Conservation (phyloP, 2,113 vertebrate genomes). For the Empidonax traillii region DNA sequence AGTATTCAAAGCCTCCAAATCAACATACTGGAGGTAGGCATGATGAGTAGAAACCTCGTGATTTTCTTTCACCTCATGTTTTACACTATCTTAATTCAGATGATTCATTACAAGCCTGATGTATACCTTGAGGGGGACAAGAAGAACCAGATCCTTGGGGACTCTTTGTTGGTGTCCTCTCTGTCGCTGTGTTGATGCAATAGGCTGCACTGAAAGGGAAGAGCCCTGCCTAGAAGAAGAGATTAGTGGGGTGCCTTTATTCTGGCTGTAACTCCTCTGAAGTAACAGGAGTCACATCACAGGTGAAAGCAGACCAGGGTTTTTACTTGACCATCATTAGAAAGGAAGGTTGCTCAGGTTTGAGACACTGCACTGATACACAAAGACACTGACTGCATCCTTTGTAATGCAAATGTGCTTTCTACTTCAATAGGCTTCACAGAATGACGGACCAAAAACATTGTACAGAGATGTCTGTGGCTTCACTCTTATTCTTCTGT, state of each 20-base stretch:
- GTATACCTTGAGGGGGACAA: neutral
- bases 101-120: neutral
- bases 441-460: conserved; percentile 35
- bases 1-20: neutral
- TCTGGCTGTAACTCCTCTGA: conserved; percentile 10
- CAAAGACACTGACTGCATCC: conserved; percentile 6
- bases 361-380: neutral
- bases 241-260: neutral
- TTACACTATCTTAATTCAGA: neutral
- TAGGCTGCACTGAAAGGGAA: neutral
- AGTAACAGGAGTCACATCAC: neutral
- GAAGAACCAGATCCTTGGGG: neutral
- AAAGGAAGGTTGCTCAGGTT: conserved; percentile 33
- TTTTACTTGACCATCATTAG: conserved; percentile 27
- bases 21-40: neutral
- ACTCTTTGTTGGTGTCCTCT: neutral
- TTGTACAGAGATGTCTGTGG: conserved; percentile 36
- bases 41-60: neutral
- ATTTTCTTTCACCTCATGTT: neutral
- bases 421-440: conserved; percentile 38
- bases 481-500: neutral
- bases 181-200: neutral
- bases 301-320: neutral
- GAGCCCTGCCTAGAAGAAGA: neutral
- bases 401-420: conserved; percentile 64